Base-by-base conservation (phyloP, 2,888 invertebrate genomes). In the Aleiodes alternator region DNA sequence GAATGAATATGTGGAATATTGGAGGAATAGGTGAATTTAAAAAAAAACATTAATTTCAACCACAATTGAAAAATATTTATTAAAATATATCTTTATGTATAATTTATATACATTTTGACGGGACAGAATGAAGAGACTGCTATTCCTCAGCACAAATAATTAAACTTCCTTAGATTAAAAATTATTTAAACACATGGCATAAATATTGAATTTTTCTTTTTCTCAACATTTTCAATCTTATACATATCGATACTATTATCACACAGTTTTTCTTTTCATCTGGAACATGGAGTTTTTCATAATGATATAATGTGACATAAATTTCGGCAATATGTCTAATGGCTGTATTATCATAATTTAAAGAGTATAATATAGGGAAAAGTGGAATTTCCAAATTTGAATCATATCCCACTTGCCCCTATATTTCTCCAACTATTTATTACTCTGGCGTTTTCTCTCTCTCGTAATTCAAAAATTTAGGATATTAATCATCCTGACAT, bases 51-150 rank as follows among this genome's bases (percentile, higher is more conserved):
- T 16, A 43, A 48, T 64, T 16, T 64, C 23, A 64, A 64, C 64
- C 14, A 38, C 64, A 64, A 64, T 72, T 72, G 66, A 56, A 72
- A 72, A 72, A 66, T 55, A 55, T 72, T 72, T 72, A 72, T 72
- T 72, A 72, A 72, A 72, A 72, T 72, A 72, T 72, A 72, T 72
- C 64, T 64, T 64, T 64, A 64, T 64, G 64, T 16, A 61, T 61
- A 61, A 8, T 72, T 34, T 72, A 64, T 66, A 72, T 55, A 66
- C 64, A 66, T 72, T 72, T 72, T 66, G 29, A 66, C 43, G 43
- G 12, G 43, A 43, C 16, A 64, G 64, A 53, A 64, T 59, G 59
- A 34, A 43, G 43, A 64, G 48, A 43, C 48, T 43, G 64, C 43
- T 14, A 38, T 61, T 38, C 61, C 16, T 38, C 61, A 64, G 64